Conservation (phyloP, 2,797 vertebrate genomes). For the Sciaenops ocellatus region DNA sequence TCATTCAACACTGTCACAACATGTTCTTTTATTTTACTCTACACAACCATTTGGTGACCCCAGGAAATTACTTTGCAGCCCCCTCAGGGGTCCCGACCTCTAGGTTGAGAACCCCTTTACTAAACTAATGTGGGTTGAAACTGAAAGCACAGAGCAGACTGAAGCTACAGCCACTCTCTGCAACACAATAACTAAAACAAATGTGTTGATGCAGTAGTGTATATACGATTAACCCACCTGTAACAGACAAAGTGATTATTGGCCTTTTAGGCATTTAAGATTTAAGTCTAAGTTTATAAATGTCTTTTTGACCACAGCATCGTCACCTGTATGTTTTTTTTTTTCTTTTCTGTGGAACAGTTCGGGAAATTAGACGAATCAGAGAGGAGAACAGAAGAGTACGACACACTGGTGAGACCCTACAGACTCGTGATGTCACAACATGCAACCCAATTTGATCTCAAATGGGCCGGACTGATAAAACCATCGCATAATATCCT, state of each 20-base stretch:
- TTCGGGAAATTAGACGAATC: constrained; percentile 94
- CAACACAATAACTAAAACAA: not conserved
- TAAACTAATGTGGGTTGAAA: not conserved
- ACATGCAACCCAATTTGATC: too few species aligned
- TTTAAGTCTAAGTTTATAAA: not conserved
- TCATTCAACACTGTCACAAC: too few species aligned
- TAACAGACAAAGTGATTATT: not conserved
- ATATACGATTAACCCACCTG: not conserved
- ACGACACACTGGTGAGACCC: constrained; percentile 93
- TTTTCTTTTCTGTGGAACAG: constrained; percentile 76
- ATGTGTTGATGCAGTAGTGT: not conserved
- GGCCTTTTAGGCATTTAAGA: not conserved
- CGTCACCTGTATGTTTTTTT: constrained; percentile 9
- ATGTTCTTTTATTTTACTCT: too few species aligned
- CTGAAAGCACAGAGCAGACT: not conserved
- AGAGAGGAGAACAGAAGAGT: constrained; percentile 94
- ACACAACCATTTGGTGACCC: too few species aligned
- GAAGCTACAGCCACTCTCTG: not conserved
- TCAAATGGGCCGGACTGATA: too few species aligned
- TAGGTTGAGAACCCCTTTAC: too few species aligned
- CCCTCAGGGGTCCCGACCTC: too few species aligned
- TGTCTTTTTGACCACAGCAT: not conserved
- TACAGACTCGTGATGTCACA: not conserved
- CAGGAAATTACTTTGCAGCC: too few species aligned
- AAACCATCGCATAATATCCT: too few species aligned